These are phyloP conservation scores for Lasiommata megera DNA, from an alignment of 2,888 invertebrate genomes.

Conservation along the genomic window DNA sequence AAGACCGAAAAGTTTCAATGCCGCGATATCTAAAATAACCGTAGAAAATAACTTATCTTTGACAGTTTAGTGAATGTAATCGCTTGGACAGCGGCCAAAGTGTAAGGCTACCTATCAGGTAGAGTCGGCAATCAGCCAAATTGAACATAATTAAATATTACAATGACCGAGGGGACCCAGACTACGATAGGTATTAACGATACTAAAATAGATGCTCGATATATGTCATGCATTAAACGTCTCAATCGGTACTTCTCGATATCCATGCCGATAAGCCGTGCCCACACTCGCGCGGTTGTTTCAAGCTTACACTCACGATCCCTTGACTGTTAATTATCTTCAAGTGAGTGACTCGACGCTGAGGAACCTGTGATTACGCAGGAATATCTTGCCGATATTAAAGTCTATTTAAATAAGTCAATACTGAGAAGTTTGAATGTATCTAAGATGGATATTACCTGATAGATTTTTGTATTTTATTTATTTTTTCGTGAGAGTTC, in stretches of 20 bases:
- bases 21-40: conserved; percentile 66
- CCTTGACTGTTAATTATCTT: neutral
- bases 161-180: conserved; percentile 66
- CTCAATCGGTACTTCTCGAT: neutral
- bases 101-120: conserved; percentile 71
- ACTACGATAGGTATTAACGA: conserved; percentile 51
- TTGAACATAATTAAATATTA: conserved; percentile 75
- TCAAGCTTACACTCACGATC: neutral
- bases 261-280: neutral
- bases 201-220: conserved; percentile 22
- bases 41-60: conserved; percentile 69
- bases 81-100: conserved; percentile 66
- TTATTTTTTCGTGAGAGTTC: too few species aligned
- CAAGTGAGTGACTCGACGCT: too few species aligned
- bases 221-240: conserved; percentile 5
- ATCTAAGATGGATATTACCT: too few species aligned
- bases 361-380: too few species aligned
- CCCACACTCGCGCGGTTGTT: neutral
- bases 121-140: conserved; percentile 75
- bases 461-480: too few species aligned
- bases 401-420: too few species aligned
- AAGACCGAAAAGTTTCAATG: conserved; percentile 64
- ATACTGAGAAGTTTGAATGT: too few species aligned
- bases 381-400: too few species aligned
- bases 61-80: conserved; percentile 78